A percentile compares a stretch with the other conserved stretches of the same genome.
phyloP scores from a whole-genome alignment of 1,140 invertebrate genomes.

The Gonatopus flavifemur region DNA sequence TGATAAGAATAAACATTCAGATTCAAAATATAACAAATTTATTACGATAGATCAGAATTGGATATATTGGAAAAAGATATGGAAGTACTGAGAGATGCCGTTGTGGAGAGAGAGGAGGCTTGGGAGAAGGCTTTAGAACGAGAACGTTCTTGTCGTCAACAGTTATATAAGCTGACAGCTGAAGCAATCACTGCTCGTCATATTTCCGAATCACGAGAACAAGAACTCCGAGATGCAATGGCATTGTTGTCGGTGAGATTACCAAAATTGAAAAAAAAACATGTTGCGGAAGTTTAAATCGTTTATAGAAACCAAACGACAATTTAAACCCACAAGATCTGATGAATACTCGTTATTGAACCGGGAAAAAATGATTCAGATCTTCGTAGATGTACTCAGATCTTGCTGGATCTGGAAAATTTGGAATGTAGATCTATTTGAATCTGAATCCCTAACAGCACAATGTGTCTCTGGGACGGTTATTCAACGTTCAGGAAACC shows the following conservation, averaged over 20 bases:
- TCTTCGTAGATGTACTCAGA: not conserved
- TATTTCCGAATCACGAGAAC: conserved; percentile 36
- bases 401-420: not conserved
- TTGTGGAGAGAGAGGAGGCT: conserved; percentile 37
- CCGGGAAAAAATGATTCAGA: not conserved
- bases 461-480: too few species aligned
- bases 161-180: conserved; percentile 40
- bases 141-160: conserved; percentile 42
- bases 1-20: too few species aligned
- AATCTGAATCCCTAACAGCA: too few species aligned
- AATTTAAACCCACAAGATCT: not conserved
- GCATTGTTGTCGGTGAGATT: conserved; percentile 32
- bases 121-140: conserved; percentile 40
- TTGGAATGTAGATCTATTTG: not conserved
- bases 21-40: too few species aligned
- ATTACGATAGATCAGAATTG: conserved; percentile 48
- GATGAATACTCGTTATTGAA: not conserved
- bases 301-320: not conserved
- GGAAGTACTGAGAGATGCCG: conserved; percentile 37
- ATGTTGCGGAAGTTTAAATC: not conserved
- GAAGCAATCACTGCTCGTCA: conserved; percentile 43
- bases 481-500: too few species aligned
- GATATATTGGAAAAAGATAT: conserved; percentile 43
- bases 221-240: conserved; percentile 32
- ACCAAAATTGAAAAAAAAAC: not conserved